Evolutionary conservation across 1,140 invertebrate species (phyloP).

Genomic region (Euwallacea fornicatus): DNA sequence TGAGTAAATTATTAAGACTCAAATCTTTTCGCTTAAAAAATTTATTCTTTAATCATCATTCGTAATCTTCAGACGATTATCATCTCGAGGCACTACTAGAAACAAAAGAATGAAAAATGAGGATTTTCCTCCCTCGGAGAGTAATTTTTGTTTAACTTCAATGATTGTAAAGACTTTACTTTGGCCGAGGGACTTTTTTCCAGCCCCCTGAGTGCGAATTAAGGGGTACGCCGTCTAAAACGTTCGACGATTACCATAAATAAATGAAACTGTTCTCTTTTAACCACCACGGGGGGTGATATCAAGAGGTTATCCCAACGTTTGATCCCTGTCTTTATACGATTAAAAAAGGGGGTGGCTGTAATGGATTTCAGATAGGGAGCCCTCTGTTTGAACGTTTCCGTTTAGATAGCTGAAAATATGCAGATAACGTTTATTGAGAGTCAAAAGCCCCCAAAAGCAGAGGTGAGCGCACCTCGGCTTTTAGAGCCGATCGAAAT

Average conservation of each 20-base stretch:
- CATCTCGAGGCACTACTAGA: background rate
- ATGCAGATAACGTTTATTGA: conserved; percentile 12
- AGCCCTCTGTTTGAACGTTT: conserved; percentile 13
- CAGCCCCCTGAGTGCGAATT: conserved; percentile 24
- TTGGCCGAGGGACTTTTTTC: conserved; percentile 24
- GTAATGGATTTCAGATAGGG: conserved; percentile 19
- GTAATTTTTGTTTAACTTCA: conserved; percentile 29
- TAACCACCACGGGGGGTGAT: conserved; percentile 16
- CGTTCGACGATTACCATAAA: conserved; percentile 45
- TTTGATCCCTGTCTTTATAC: conserved; percentile 33
- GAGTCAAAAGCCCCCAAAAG: background rate
- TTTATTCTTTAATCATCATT: conserved; percentile 1
- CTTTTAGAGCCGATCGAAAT: conserved; percentile 32
- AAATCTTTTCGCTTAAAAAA: background rate
- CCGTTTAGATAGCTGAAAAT: conserved; percentile 8
- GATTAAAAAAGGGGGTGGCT: conserved; percentile 30
- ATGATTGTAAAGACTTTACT: conserved; percentile 33
- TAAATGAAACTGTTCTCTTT: conserved; percentile 45
- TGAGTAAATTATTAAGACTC: too few species aligned
- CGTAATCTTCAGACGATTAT: background rate
- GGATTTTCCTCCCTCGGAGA: background rate
- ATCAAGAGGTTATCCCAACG: conserved; percentile 33
- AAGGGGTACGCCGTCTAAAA: conserved; percentile 30
- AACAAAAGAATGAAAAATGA: conserved; percentile 7
- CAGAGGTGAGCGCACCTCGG: conserved; percentile 1